Conservation (phyloP, 2,113 vertebrate genomes). For the Grantiella picta region DNA sequence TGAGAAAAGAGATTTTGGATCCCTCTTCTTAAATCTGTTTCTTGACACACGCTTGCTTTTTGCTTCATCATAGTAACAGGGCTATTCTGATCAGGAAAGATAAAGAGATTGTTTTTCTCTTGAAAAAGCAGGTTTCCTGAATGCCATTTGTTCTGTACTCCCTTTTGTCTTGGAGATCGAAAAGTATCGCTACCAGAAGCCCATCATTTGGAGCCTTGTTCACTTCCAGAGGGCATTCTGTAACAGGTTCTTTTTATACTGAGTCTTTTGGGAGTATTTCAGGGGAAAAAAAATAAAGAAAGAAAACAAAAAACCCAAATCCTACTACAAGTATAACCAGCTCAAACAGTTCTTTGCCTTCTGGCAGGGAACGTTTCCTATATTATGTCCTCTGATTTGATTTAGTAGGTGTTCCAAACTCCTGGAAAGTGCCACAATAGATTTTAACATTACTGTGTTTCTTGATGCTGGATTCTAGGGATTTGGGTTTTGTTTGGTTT, state of each 20-base stretch:
- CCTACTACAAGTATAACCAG: neutral
- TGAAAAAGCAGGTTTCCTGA: neutral
- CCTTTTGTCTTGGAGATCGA: neutral
- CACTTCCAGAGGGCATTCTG: neutral
- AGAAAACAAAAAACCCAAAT: neutral
- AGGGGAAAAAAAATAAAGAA: rapidly evolving
- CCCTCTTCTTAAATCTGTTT: neutral
- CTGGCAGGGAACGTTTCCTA: neutral
- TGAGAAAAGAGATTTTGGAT: neutral
- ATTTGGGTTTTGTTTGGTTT: neutral
- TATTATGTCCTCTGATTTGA: neutral
- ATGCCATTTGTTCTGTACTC: neutral
- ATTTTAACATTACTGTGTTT: neutral
- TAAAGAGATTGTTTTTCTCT: neutral
- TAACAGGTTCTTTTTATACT: neutral
- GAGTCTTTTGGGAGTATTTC: neutral
- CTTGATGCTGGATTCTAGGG: neutral
- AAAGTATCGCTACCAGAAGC: neutral
- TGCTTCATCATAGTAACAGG: neutral
- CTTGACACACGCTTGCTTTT: neutral
- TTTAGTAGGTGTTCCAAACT: neutral
- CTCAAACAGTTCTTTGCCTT: slow-evolving; percentile 11
- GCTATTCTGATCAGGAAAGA: neutral
- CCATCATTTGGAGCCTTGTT: neutral
- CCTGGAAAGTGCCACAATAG: neutral